These are phyloP conservation scores for Amphiura filiformis DNA, from an alignment of 35 echinoderm and acorn worm species.

Conservation along the genomic window DNA sequence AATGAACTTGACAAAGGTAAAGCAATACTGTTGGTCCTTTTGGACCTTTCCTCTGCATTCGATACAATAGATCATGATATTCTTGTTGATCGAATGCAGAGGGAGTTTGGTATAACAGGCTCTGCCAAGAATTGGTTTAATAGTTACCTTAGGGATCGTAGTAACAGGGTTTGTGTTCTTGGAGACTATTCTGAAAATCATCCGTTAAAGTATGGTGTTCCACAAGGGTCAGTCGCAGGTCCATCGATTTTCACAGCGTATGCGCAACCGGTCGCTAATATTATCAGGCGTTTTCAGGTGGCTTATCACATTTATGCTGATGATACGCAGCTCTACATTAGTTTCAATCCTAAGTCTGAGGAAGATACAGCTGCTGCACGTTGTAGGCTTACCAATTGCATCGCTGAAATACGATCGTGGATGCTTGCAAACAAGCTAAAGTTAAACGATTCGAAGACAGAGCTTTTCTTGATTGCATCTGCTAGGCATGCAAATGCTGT, in stretches of 20 bases:
- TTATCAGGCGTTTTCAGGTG: not conserved
- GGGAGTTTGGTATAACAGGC: conserved; percentile 19
- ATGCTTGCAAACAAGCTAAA: not conserved
- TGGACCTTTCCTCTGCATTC: not conserved
- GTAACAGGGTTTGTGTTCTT: conserved; percentile 16
- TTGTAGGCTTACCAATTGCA: not conserved
- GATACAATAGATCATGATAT: conserved; percentile 43
- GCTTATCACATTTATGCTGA: not conserved
- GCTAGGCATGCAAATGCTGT: not conserved
- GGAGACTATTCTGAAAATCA: too few relatives aligned
- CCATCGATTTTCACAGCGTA: conserved; percentile 16
- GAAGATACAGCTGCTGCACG: not conserved
- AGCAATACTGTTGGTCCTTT: not conserved
- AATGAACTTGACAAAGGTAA: conserved; percentile 17
- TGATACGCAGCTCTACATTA: not conserved
- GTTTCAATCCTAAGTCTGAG: not conserved
- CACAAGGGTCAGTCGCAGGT: conserved; percentile 4
- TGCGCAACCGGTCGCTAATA: not conserved
- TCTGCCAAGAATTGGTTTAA: conserved; percentile 26
- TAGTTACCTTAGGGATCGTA: conserved; percentile 14
- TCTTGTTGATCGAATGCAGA: conserved; percentile 9
- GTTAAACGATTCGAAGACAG: not conserved
- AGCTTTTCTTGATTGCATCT: not conserved
- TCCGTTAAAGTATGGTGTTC: not conserved
- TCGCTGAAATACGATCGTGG: not conserved